Base-by-base conservation (phyloP, 37 sponge, comb jelly and placozoan genomes). In the Trichoplax adhaerens region DNA sequence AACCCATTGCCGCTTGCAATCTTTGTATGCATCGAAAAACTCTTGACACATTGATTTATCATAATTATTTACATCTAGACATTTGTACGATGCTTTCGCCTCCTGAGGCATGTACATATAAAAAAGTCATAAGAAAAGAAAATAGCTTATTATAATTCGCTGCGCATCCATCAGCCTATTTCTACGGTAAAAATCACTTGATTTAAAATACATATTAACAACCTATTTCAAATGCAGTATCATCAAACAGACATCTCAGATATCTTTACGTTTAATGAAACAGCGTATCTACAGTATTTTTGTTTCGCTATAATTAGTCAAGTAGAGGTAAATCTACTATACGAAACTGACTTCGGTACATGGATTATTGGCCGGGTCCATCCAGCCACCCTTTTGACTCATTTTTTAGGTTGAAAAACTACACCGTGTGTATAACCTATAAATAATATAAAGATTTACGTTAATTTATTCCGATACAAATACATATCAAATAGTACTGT, bases 11-110 rank as follows among this genome's bases (percentile, higher is more conserved):
- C 69, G 71, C 57, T 81, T 85, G 79, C 86, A 85, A 48, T 77
- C 79, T 57, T 77, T 85, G 75, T 85, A 85, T 10, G 66, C 73
- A 49, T 85, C 48, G 71, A 85, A 85, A 72, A 76, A 85, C 55
- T 81, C 61, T 57, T 52, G 59, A 61, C 86, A 85, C 1, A 78
- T 82, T 5, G 77, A 72, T 81, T 79, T 81, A 67, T 81, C 66
- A 72, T 81, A 85, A 54, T 81, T 81, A 72, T 77, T 81, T 0
- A 71, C 74, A 52, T 78, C 76, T 58, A 85, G 66, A 47, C 86
- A 81, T 64, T 81, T 85, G 71, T 77, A 85, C 1, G 83, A 81
- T 4, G 72, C 67, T 3, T 81, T 66, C 2, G 74, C 74, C 46
- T 77, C 83, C 83, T 85, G 65, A 10, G 53, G n/a, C 50, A 6